Conservation (phyloP, 2,888 invertebrate genomes). For the Ichneumoninae sp. region DNA sequence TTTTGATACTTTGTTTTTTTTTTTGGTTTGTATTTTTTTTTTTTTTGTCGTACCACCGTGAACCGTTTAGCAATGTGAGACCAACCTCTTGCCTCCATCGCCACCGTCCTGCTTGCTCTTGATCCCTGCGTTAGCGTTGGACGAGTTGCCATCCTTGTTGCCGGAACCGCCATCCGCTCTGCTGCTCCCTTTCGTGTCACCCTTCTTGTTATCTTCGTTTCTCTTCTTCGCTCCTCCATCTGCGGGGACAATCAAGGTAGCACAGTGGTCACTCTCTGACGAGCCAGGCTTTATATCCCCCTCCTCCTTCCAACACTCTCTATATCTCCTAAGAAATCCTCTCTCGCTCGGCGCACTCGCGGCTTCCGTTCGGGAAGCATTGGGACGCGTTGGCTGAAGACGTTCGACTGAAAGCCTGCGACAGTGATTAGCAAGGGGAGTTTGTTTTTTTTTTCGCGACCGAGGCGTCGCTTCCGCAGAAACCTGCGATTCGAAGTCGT, state of each 20-base stretch:
- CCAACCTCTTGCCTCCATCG: slow-evolving; percentile 86
- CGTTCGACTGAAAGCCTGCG: slow-evolving; percentile 69
- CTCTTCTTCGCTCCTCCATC: slow-evolving; percentile 84
- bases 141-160: slow-evolving; percentile 78
- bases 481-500: background rate
- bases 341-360: slow-evolving; percentile 21
- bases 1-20: slow-evolving; percentile 29
- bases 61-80: slow-evolving; percentile 83
- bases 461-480: slow-evolving; percentile 34
- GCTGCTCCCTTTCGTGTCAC: slow-evolving; percentile 83
- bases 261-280: slow-evolving; percentile 73
- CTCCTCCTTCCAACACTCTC: slow-evolving; percentile 27
- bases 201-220: slow-evolving; percentile 81
- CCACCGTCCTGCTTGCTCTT: slow-evolving; percentile 86
- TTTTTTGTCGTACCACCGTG: slow-evolving; percentile 74
- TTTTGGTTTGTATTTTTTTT: slow-evolving; percentile 22
- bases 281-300: slow-evolving; percentile 62
- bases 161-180: slow-evolving; percentile 79
- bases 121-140: slow-evolving; percentile 84
- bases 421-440: slow-evolving; percentile 68
- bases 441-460: slow-evolving; percentile 58
- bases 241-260: slow-evolving; percentile 79
- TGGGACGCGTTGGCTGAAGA: background rate
- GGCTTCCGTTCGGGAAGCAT: background rate
- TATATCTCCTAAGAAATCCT: slow-evolving; percentile 32